Percentiles rank a stretch among this genome's conserved stretches.
phyloP scores from a whole-genome alignment of 2,888 invertebrate species.

The Hoplodrina blanda region DNA sequence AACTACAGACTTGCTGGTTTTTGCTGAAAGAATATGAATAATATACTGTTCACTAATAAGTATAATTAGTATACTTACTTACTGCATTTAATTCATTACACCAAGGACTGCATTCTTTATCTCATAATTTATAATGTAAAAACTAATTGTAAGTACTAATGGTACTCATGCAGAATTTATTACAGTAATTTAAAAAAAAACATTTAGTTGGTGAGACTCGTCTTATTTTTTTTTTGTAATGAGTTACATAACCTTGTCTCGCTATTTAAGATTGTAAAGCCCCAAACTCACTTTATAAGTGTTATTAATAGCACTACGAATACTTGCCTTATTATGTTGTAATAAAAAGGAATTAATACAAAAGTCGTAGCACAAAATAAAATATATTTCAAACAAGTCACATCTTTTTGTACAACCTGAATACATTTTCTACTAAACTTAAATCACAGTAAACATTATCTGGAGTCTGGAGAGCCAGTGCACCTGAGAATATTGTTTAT shows the following conservation, averaged over 20 bases:
- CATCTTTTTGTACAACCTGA: constrained; percentile 59
- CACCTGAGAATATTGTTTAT: constrained; percentile 21
- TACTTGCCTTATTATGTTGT: too few relatives aligned
- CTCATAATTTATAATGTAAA: too few relatives aligned
- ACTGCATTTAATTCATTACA: neutral
- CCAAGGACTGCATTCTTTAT: too few relatives aligned
- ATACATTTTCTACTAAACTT: constrained; percentile 49
- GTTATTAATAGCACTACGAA: neutral
- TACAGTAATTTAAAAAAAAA: neutral
- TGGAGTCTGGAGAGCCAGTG: constrained; percentile 45
- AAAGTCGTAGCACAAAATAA: constrained; percentile 38
- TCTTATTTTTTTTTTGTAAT: neutral
- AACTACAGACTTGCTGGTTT: too few relatives aligned
- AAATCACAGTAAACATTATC: constrained; percentile 63
- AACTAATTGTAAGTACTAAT: too few relatives aligned
- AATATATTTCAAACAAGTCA: constrained; percentile 48
- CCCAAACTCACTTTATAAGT: neutral
- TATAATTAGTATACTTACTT: too few relatives aligned
- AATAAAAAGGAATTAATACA: constrained; percentile 3
- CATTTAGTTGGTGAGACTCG: neutral
- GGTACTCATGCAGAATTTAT: neutral
- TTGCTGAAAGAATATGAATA: too few relatives aligned
- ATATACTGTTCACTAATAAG: too few relatives aligned
- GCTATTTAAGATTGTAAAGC: neutral
- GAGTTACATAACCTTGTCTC: constrained; percentile 12